Percentiles rank a stretch among this genome's conserved stretches.
These are phyloP conservation scores for Drosophila quadrilineata DNA, from an alignment of 1,140 invertebrate species.

Conservation along the genomic window DNA sequence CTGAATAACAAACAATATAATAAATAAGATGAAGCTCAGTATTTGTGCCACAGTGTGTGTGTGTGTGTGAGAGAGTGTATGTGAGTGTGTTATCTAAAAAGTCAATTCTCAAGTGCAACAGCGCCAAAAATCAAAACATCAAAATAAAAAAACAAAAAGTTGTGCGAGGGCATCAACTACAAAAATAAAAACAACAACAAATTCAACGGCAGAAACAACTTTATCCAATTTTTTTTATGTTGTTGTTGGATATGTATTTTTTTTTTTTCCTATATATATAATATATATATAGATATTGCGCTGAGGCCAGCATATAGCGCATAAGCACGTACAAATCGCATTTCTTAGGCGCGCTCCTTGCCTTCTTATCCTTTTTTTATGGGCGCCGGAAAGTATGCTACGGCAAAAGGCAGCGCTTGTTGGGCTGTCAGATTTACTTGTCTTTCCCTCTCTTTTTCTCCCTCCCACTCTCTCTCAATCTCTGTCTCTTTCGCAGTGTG, in stretches of 20 bases:
- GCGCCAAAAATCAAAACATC: conserved; percentile 69
- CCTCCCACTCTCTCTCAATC: too few species aligned
- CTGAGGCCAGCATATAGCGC: conserved; percentile 74
- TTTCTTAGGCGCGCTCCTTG: conserved; percentile 63
- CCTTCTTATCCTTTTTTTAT: conserved; percentile 64
- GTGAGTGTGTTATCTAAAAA: neutral
- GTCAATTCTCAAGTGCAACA: conserved; percentile 38
- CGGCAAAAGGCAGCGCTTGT: conserved; percentile 53
- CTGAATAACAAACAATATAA: conserved; percentile 23
- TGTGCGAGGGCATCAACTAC: neutral
- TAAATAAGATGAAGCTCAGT: conserved; percentile 24
- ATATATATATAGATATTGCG: too few species aligned
- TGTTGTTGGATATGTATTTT: neutral
- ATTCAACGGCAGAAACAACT: conserved; percentile 43
- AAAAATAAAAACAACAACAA: neutral
- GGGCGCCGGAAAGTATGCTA: conserved; percentile 53
- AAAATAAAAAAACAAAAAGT: conserved; percentile 24
- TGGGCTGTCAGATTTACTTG: conserved; percentile 77
- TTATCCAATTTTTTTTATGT: conserved; percentile 67
- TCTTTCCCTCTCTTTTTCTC: too few species aligned
- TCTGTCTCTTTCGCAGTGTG: too few species aligned
- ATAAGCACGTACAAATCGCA: conserved; percentile 79
- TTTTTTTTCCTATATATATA: too few species aligned
- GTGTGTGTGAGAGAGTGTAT: too few species aligned
- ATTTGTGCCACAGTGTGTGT: too few species aligned